Evolutionary conservation across 2,888 invertebrate genomes (phyloP), one percentile per base, ranked within the genome.

Genomic region (Tricholauxania praeusta): DNA sequence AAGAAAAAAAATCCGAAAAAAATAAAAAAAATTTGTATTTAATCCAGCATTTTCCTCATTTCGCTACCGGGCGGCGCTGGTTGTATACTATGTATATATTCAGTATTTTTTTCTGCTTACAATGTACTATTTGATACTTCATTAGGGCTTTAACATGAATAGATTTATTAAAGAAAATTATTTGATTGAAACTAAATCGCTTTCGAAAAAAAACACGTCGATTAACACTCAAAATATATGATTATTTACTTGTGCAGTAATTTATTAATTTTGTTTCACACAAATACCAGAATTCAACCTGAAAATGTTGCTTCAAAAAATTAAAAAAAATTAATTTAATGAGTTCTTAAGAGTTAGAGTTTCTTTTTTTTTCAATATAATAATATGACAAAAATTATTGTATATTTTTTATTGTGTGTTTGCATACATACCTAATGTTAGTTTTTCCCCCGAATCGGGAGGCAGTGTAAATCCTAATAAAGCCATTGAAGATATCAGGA

Each of bases 401-500:
- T 32, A n/a, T 32, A 19, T 22, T 32, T 7, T 39, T 39, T 17
- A 10, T 39, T 63, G 39, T 19, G 51, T 48, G 7, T 39, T 74
- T 69, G 73, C 32, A 80, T 84, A 86, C 86, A 83, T 84, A 88
- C 88, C 88, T 85, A 88, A 84, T 77, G 88, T 88, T 80, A 88
- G 78, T 82, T 88, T 88, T 79, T 88, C 88, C 80, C 88, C 88
- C 79, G 87, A 88, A 80, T 99, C 99, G 75, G 98, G 98, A 79
- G 99, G 99, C 86, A 99, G 90, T 79, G 98, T 97, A 90, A 99
- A 99, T 80, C 98, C 97, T 84, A 99, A 91, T 81, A 99, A 92
- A 81, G 98, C 98, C 96, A 99, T 98, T 81, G 98, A 97, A 78
- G 98, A 97, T 88, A 99, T 99, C 85, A 99, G 93, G 85, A 99